phyloP scores from a whole-genome alignment of 2,797 vertebrate species.

The Danio albolineatus region DNA sequence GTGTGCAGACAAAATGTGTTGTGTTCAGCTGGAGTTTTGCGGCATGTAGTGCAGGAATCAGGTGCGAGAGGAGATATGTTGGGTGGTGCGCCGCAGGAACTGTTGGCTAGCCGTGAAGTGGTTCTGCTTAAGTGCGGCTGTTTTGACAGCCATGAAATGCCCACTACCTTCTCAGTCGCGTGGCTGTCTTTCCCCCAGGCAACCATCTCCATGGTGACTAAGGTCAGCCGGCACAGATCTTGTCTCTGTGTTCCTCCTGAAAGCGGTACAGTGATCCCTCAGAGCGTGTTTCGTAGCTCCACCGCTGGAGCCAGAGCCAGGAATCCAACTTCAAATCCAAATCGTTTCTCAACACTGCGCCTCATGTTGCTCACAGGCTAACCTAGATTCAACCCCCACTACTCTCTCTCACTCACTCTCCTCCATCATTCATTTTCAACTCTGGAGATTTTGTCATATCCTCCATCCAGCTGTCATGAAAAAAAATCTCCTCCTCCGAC shows the following conservation, averaged over 20 bases:
- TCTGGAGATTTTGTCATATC: constrained; percentile 10
- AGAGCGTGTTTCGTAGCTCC: constrained; percentile 39
- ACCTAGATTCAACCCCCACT: constrained; percentile 34
- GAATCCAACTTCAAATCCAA: constrained; percentile 26
- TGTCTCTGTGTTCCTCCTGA: constrained; percentile 45
- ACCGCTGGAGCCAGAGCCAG: constrained; percentile 13
- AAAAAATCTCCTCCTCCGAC: constrained; percentile 5
- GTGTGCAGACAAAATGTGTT: background rate
- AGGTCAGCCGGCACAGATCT: constrained; percentile 61
- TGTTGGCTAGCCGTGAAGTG: constrained; percentile 29
- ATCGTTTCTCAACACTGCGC: constrained; percentile 29
- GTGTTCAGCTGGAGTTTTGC: background rate
- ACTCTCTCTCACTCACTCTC: background rate
- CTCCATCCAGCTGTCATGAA: constrained; percentile 28
- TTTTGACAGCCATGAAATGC: constrained; percentile 78
- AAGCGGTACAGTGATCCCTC: constrained; percentile 21
- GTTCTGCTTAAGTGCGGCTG: constrained; percentile 38
- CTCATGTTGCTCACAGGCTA: constrained; percentile 37
- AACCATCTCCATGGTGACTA: constrained; percentile 63
- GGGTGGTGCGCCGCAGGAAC: background rate
- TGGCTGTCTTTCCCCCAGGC: constrained; percentile 65
- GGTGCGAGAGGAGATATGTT: constrained; percentile 11
- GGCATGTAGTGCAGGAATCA: constrained; percentile 8
- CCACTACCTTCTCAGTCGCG: constrained; percentile 75
- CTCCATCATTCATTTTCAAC: constrained; percentile 19